These are phyloP conservation scores for Gephyroberyx darwinii DNA, from an alignment of 2,797 vertebrate species.

Conservation along the genomic window DNA sequence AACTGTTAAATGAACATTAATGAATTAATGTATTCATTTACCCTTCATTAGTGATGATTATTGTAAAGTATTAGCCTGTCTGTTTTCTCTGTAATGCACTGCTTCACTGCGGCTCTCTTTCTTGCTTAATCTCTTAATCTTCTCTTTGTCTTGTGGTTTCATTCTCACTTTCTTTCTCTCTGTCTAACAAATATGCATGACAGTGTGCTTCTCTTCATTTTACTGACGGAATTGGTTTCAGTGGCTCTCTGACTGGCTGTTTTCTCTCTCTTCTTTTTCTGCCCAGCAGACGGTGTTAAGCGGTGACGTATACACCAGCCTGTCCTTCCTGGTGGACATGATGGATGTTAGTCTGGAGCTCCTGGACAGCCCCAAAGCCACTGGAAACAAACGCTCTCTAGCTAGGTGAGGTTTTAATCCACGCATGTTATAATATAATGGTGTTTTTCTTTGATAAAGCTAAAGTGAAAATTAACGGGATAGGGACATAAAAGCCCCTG, in stretches of 20 bases:
- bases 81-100: no score
- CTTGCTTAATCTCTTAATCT: no score
- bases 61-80: no score
- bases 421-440: neutral
- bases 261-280: conserved; percentile 11
- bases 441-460: neutral
- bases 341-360: conserved; percentile 96
- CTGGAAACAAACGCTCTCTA: conserved; percentile 81
- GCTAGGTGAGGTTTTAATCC: conserved; percentile 81
- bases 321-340: conserved; percentile 95
- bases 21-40: no score
- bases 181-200: no score
- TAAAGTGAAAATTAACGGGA: no score
- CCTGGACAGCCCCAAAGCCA: conserved; percentile 81
- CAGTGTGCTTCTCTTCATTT: neutral
- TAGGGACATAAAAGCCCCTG: no score
- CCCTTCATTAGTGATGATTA: no score
- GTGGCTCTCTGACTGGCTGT: neutral
- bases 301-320: conserved; percentile 91
- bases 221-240: neutral
- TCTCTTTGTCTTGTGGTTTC: no score
- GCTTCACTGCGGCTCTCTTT: no score
- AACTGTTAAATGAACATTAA: no score
- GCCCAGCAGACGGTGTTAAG: conserved; percentile 90
- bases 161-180: no score